Evolutionary conservation across 2,113 vertebrate species (phyloP), one percentile per base, ranked within the genome.

Genomic region (human): DNA sequence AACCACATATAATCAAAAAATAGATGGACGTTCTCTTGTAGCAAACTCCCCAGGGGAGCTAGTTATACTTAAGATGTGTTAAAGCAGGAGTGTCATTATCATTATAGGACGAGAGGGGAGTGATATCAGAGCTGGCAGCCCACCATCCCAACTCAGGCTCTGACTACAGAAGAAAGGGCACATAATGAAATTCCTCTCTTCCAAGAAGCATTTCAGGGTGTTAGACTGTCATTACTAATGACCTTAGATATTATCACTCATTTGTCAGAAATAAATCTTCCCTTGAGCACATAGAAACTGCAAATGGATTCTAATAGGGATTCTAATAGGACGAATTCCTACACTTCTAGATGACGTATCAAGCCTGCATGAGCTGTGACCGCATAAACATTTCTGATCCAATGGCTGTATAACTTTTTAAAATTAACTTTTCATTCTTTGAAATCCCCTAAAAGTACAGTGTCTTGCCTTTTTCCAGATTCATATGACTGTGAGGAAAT

Each of bases 191-290:
- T 89, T 86, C 90, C 80, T 93, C 35, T 61, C 73, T 89, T 83
- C 87, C 52, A 89, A 95, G 93, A 96, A 97, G 70, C 27, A 50
- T 86, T 87, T 50, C 55, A 81, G 55, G 17, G 75, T 92, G 45
- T 87, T 84, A 87, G 89, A 90, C 89, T 93, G 90, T 68, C 79
- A 91, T 82, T 96, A 80, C 82, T 87, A 96, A 94, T 55, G 45
- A 92, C 76, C 66, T 95, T 66, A 94, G 83, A 96, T 93, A 90
- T 81, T 87, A 98, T 90, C 88, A 81, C 50, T 96, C 84, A 81
- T 73, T 87, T 76, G 72, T 95, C 96, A 94, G 70, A 96, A 98
- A 97, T 78, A 97, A 97, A 92, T 93, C 87, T 97, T 97, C 73
- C 92, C 95, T 92, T 59, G 70, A 70, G 83, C 50, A 78, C 35